Evolutionary conservation across 2,113 vertebrate genomes (phyloP).

Genomic region (Neolamprologus hecqui): DNA sequence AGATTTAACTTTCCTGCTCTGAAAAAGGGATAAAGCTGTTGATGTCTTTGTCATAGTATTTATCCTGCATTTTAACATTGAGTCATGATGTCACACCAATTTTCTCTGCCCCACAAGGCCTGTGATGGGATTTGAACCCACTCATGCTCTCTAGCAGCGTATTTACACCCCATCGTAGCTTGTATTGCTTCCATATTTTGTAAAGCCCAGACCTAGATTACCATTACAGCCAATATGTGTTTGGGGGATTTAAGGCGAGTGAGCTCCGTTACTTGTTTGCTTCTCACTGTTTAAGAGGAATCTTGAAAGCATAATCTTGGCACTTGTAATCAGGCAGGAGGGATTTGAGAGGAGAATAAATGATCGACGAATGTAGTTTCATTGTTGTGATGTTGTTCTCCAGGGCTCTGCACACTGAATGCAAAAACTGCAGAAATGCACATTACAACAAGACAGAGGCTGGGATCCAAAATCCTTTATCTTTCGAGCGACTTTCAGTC

Average conservation of each 20-base stretch:
- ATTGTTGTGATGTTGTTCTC: neutral
- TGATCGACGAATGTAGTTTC: neutral
- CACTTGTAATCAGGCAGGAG: constrained; percentile 22
- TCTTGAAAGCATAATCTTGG: neutral
- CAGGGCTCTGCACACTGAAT: neutral
- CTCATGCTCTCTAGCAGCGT: neutral
- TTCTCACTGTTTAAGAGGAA: constrained; percentile 8
- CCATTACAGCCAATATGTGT: neutral
- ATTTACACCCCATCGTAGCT: neutral
- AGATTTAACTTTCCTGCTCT: neutral
- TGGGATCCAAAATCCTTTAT: neutral
- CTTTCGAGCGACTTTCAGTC: neutral
- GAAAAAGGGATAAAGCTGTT: neutral
- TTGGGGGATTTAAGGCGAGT: neutral
- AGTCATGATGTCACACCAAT: neutral
- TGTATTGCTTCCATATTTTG: neutral
- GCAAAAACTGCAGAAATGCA: neutral
- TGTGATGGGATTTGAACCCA: neutral
- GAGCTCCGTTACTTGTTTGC: constrained; percentile 6
- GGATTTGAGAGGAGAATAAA: neutral
- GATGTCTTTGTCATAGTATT: neutral
- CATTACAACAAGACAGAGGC: neutral
- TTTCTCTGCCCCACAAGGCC: neutral
- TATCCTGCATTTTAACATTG: neutral
- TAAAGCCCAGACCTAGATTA: neutral